phyloP scores from a whole-genome alignment of 1,140 invertebrate genomes.

The Venturia canescens region DNA sequence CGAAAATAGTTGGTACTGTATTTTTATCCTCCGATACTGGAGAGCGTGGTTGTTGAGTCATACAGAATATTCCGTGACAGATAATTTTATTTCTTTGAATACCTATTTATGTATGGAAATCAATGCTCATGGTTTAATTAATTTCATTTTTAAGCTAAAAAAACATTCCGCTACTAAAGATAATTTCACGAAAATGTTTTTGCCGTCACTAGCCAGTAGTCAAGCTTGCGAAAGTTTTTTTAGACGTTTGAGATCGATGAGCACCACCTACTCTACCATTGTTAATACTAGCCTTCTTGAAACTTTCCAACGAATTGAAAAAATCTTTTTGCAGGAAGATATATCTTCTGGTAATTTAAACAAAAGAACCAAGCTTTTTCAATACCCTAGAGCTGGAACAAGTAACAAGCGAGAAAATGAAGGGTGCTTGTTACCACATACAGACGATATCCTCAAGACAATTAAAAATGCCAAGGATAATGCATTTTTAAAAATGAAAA shows the following conservation, averaged over 20 bases:
- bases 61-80: conserved; percentile 30
- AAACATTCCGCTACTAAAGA: neutral
- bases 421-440: conserved; percentile 26
- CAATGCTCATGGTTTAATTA: conserved; percentile 48
- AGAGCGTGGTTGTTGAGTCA: conserved; percentile 26
- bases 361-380: conserved; percentile 39
- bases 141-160: conserved; percentile 32
- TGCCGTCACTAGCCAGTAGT: conserved; percentile 44
- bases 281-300: conserved; percentile 52
- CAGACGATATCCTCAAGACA: conserved; percentile 25
- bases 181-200: conserved; percentile 36
- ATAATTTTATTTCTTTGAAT: conserved; percentile 43
- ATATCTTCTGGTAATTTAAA: conserved; percentile 40
- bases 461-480: conserved; percentile 41
- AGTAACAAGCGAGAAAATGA: conserved; percentile 32
- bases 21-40: conserved; percentile 47
- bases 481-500: conserved; percentile 34
- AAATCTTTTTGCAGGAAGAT: conserved; percentile 40
- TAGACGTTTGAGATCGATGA: conserved; percentile 44
- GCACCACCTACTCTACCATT: conserved; percentile 47
- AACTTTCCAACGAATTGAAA: conserved; percentile 48
- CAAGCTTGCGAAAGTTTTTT: conserved; percentile 48
- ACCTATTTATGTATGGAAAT: conserved; percentile 47
- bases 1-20: conserved; percentile 35
- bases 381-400: conserved; percentile 40